Conservation (phyloP, 1,140 invertebrate genomes). For the Neodiprion pinetum region DNA sequence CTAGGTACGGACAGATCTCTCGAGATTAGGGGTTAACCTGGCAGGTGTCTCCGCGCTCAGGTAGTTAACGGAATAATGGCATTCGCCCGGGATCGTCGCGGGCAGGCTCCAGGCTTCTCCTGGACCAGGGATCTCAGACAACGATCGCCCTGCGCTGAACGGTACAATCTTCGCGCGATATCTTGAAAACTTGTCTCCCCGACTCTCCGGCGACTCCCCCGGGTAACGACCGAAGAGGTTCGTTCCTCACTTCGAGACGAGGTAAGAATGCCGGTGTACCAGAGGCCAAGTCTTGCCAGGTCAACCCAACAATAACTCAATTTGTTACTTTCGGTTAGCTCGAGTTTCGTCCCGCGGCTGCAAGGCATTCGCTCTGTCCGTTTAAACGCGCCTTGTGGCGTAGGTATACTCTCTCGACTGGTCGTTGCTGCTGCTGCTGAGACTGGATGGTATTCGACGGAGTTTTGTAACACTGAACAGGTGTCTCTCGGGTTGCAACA, state of each 20-base stretch:
- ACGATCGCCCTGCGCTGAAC: background rate
- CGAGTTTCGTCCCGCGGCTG: background rate
- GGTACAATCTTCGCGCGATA: constrained; percentile 2
- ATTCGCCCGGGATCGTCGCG: too few species aligned
- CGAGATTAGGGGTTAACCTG: background rate
- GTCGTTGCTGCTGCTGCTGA: background rate
- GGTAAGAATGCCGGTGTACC: background rate
- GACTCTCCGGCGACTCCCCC: too few species aligned
- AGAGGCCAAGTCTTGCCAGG: background rate
- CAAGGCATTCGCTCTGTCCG: background rate
- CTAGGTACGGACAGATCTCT: too few species aligned
- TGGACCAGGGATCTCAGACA: too few species aligned
- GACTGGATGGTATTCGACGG: background rate
- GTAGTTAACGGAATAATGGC: too few species aligned
- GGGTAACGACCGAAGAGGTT: background rate
- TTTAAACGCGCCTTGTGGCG: too few species aligned
- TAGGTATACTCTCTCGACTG: too few species aligned
- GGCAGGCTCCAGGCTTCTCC: too few species aligned
- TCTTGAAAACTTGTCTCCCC: background rate
- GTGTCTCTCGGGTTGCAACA: background rate
- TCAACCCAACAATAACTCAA: constrained; percentile 2
- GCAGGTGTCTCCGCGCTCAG: background rate
- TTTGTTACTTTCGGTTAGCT: background rate
- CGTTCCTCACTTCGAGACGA: too few species aligned
- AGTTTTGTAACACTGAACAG: constrained; percentile 1